These are phyloP conservation scores for Vimba vimba DNA, from an alignment of 2,113 vertebrate genomes.

Conservation along the genomic window DNA sequence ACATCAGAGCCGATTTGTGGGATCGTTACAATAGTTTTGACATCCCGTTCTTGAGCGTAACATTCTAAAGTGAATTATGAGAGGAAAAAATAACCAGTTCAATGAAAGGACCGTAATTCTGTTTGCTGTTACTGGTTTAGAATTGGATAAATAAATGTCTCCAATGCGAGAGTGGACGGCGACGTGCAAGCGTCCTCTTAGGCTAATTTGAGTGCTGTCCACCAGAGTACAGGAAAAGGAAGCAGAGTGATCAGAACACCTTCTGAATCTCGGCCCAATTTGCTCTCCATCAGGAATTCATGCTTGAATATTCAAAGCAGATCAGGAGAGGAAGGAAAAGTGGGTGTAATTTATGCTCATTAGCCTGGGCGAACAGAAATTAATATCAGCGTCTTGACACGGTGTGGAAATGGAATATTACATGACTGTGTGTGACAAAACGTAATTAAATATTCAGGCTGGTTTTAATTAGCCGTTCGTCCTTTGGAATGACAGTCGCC, in stretches of 20 bases:
- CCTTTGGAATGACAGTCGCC: constrained; percentile 52
- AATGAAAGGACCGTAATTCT: constrained; percentile 48
- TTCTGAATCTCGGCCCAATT: constrained; percentile 16
- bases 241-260: background rate
- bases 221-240: constrained; percentile 4
- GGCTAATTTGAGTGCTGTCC: constrained; percentile 48
- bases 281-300: constrained; percentile 28
- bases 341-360: constrained; percentile 55
- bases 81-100: constrained; percentile 37
- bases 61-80: constrained; percentile 51
- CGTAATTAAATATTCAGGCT: constrained; percentile 65
- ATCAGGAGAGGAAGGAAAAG: constrained; percentile 36
- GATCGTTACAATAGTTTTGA: constrained; percentile 48
- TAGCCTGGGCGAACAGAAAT: constrained; percentile 53
- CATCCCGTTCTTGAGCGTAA: constrained; percentile 42
- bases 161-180: constrained; percentile 39
- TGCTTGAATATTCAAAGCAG: constrained; percentile 48
- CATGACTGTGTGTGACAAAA: constrained; percentile 62
- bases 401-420: constrained; percentile 64
- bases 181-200: constrained; percentile 39
- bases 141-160: constrained; percentile 47
- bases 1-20: constrained; percentile 55
- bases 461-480: constrained; percentile 61
- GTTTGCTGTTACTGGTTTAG: constrained; percentile 40
- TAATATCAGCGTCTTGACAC: constrained; percentile 57